These are phyloP conservation scores for Nemotelus pantherinus DNA, from an alignment of 2,888 invertebrate genomes.

Conservation along the genomic window DNA sequence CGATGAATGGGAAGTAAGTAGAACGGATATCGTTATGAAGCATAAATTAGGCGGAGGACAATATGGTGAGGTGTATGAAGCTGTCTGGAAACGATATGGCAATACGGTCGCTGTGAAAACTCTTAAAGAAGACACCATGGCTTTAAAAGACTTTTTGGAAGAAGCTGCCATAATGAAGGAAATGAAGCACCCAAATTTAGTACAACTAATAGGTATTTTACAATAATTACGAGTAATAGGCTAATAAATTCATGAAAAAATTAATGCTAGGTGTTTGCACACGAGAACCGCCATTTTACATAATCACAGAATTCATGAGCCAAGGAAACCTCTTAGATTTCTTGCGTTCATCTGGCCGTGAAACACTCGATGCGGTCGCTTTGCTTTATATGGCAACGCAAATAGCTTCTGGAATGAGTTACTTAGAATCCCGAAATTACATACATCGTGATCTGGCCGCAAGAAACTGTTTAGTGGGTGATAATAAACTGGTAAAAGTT, in stretches of 20 bases:
- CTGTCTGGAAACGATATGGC: constrained; percentile 94
- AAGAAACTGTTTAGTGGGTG: constrained; percentile 98
- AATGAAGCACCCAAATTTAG: constrained; percentile 98
- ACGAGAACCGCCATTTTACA: constrained; percentile 98
- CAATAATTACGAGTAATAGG: constrained; percentile 1
- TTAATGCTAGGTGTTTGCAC: constrained; percentile 87
- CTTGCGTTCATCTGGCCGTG: constrained; percentile 84
- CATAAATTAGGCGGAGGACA: constrained; percentile 96
- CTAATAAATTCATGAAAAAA: background rate
- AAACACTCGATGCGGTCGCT: constrained; percentile 92
- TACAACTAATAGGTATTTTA: constrained; percentile 80
- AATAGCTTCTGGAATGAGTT: constrained; percentile 98
- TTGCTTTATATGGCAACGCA: constrained; percentile 99
- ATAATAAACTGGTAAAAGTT: constrained; percentile 97
- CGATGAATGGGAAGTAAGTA: constrained; percentile 98
- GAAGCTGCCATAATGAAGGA: constrained; percentile 99
- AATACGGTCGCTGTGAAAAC: constrained; percentile 99
- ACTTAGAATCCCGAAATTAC: constrained; percentile 93
- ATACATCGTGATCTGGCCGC: constrained; percentile 98
- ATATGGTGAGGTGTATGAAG: constrained; percentile 97
- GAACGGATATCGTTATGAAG: constrained; percentile 98
- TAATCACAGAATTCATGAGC: constrained; percentile 99
- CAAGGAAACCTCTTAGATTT: constrained; percentile 98
- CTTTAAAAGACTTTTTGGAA: constrained; percentile 97
- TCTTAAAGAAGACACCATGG: constrained; percentile 99